Evolutionary conservation across 2,888 invertebrate species (phyloP).

Genomic region (Pyrrhosoma nymphula): DNA sequence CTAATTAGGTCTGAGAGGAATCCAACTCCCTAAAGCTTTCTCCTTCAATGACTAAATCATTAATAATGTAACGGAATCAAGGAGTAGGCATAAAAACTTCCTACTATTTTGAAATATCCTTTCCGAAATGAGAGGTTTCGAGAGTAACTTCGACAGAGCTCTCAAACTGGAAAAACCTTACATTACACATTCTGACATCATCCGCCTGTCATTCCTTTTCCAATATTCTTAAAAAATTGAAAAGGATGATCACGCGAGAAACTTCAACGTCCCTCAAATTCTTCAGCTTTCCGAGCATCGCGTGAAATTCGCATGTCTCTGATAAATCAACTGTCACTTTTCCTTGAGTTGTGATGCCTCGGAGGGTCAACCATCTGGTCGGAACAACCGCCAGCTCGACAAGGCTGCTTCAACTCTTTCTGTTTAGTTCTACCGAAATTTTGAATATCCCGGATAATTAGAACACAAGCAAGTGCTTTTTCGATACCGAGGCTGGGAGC

Average conservation of each 20-base stretch:
- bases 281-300: not conserved
- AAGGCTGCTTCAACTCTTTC: not conserved
- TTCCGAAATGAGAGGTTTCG: too few relatives aligned
- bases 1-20: too few relatives aligned
- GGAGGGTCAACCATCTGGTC: not conserved
- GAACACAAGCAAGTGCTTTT: not conserved
- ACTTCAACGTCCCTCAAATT: not conserved
- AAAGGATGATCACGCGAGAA: not conserved
- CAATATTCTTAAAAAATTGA: not conserved
- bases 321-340: not conserved
- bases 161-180: not conserved
- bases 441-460: not conserved
- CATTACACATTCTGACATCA: not conserved
- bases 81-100: too few relatives aligned
- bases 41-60: too few relatives aligned
- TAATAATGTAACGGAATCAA: too few relatives aligned
- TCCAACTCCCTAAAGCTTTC: too few relatives aligned
- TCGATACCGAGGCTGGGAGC: too few relatives aligned
- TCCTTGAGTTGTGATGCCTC: not conserved
- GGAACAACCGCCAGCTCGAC: not conserved
- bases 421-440: not conserved
- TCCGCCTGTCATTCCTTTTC: not conserved
- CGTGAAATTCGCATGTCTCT: not conserved
- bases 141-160: not conserved
- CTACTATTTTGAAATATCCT: too few relatives aligned